Conservation (phyloP, 2,797 vertebrate genomes). For the Clarias platycephalus region DNA sequence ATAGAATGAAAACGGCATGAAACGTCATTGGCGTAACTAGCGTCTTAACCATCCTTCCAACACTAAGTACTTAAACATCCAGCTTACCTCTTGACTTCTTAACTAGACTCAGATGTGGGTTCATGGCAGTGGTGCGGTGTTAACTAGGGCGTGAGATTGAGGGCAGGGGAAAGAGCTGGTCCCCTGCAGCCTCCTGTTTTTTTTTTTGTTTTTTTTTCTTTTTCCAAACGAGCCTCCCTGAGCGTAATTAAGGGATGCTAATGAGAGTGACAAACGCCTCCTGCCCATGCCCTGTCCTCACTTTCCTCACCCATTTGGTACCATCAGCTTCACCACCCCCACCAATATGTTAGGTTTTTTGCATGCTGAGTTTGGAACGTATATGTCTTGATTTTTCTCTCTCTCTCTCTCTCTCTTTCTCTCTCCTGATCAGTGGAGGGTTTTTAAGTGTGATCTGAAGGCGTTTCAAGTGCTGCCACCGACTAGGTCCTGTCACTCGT, state of each 20-base stretch:
- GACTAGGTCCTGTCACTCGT: constrained; percentile 46
- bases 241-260: constrained; percentile 50
- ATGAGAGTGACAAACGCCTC: constrained; percentile 41
- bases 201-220: background rate
- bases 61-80: background rate
- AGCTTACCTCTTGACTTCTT: background rate
- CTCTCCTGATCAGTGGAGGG: background rate
- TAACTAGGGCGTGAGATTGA: constrained; percentile 52
- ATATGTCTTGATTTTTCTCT: background rate
- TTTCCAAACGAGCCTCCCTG: constrained; percentile 12
- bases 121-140: constrained; percentile 8
- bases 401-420: background rate
- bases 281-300: constrained; percentile 37
- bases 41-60: background rate
- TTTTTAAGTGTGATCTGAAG: constrained; percentile 45
- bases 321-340: constrained; percentile 21
- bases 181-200: constrained; percentile 18
- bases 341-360: constrained; percentile 21
- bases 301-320: constrained; percentile 36
- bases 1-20: background rate
- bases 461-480: constrained; percentile 40
- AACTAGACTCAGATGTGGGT: background rate
- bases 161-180: constrained; percentile 23
- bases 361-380: constrained; percentile 18
- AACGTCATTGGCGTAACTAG: background rate